Base-by-base conservation (phyloP, 2,888 invertebrate genomes). In the Dolomedes plantarius region DNA sequence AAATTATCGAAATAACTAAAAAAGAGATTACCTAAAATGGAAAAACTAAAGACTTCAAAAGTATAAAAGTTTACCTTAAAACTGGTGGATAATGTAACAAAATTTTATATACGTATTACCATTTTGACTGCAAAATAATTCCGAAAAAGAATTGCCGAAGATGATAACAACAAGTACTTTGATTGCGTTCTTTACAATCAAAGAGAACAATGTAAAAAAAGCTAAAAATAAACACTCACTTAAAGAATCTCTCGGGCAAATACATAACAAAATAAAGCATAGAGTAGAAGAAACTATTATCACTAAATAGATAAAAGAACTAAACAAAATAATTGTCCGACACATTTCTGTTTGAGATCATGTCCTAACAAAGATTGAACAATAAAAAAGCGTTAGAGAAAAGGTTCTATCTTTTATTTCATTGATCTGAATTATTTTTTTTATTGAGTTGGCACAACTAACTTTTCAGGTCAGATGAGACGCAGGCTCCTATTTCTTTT, bases 341-440 rank as follows among this genome's bases (percentile, higher is more conserved):
- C 83, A 77, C 77, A 56, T 77, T 56, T 77, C 65, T 85, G 83
- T 78, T 85, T 67, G 77, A 73, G 72, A 85, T 77, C 83, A 73
- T 85, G 83, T 85, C 77, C 83, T 77, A 85, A 85, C 83, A 85
- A 83, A 83, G 83, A 73, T 56, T 13, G 76, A 71, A 83, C 82
- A 85, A 77, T 77, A 73, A 85, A 77, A 83, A 83, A 64, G 56
- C 23, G 56, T 56, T 23, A 56, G 41, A 23, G 16, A 56, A 23
- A 56, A 56, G 56, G 23, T 56, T 56, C 56, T 23, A 56, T 56
- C 56, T 56, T 16, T 56, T 19, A 23, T 56, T 56, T 56, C 23
- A 56, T 56, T 56, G 56, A 56, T 56, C 56, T 56, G 23, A 23
- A 56, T 56, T 56, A 23, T 56, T 74, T 74, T 68, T 74, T 74